Percentiles rank a stretch among this genome's conserved stretches.
Conservation (phyloP, 23 tunicate species). For the Corella eumyota region DNA sequence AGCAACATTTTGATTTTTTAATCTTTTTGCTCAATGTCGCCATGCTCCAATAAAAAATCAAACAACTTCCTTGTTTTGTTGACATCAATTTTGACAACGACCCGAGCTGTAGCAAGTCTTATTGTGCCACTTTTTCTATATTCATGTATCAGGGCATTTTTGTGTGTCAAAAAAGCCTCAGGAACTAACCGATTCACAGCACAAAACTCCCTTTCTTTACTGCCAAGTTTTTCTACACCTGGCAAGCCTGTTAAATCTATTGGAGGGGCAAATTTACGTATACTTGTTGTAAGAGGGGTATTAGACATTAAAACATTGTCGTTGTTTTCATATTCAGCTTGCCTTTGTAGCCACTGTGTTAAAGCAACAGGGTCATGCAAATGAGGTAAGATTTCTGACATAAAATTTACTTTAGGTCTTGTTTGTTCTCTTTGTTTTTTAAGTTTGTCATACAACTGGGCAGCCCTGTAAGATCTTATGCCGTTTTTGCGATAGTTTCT, state of each 20-base stretch:
- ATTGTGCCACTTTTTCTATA: constrained; percentile 31
- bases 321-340: too few relatives aligned
- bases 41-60: constrained; percentile 67
- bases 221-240: constrained; percentile 59
- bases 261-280: constrained; percentile 18
- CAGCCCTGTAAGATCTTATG: constrained; percentile 27
- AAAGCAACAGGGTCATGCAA: constrained; percentile 54
- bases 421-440: constrained; percentile 38
- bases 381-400: constrained; percentile 55
- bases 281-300: constrained; percentile 2
- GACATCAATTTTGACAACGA: constrained; percentile 73
- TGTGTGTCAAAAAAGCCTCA: constrained; percentile 62
- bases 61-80: constrained; percentile 73
- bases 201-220: constrained; percentile 66
- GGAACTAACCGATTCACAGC: constrained; percentile 58
- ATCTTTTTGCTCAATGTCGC: too few relatives aligned
- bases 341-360: constrained; percentile 77
- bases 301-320: neutral
- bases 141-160: constrained; percentile 37
- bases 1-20: too few relatives aligned
- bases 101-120: constrained; percentile 57
- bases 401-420: constrained; percentile 14
- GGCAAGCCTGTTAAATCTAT: constrained; percentile 59
- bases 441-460: constrained; percentile 45
- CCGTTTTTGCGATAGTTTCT: constrained; percentile 54